Conservation (phyloP, 2,888 invertebrate species). For the Oscheius onirici region DNA sequence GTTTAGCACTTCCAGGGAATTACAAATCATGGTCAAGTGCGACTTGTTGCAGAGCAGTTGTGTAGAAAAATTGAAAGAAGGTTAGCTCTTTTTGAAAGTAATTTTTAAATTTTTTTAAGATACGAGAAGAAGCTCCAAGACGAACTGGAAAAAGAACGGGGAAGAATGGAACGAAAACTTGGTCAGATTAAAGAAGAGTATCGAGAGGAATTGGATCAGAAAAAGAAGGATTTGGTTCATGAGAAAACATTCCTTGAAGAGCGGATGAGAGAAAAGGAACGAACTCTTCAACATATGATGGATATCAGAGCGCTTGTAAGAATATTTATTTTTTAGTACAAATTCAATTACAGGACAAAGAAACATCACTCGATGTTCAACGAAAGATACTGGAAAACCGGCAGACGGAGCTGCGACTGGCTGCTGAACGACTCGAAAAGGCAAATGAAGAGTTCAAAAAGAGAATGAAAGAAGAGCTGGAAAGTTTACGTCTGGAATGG, state of each 20-base stretch:
- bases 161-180: constrained; percentile 7
- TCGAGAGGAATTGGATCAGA: constrained; percentile 22
- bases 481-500: constrained; percentile 28
- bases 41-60: constrained; percentile 27
- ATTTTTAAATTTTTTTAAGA: constrained; percentile 1
- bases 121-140: constrained; percentile 23
- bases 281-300: constrained; percentile 21
- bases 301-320: constrained; percentile 24
- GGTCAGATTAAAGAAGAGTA: constrained; percentile 25
- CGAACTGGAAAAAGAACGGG: constrained; percentile 23
- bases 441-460: constrained; percentile 26
- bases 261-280: constrained; percentile 21
- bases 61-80: constrained; percentile 28
- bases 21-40: constrained; percentile 16
- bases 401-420: constrained; percentile 18
- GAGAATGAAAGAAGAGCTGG: constrained; percentile 29
- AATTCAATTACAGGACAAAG: constrained; percentile 20
- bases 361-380: constrained; percentile 1
- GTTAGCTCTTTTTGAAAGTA: constrained; percentile 15
- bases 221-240: constrained; percentile 15
- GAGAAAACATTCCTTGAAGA: constrained; percentile 14
- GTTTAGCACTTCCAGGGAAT: constrained; percentile 9
- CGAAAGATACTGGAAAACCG: constrained; percentile 31
- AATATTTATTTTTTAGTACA: background rate
- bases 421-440: constrained; percentile 28